Evolutionary conservation across 2,797 vertebrate species (phyloP), one percentile per base, ranked within the genome.

Genomic region (Gouania willdenowi): DNA sequence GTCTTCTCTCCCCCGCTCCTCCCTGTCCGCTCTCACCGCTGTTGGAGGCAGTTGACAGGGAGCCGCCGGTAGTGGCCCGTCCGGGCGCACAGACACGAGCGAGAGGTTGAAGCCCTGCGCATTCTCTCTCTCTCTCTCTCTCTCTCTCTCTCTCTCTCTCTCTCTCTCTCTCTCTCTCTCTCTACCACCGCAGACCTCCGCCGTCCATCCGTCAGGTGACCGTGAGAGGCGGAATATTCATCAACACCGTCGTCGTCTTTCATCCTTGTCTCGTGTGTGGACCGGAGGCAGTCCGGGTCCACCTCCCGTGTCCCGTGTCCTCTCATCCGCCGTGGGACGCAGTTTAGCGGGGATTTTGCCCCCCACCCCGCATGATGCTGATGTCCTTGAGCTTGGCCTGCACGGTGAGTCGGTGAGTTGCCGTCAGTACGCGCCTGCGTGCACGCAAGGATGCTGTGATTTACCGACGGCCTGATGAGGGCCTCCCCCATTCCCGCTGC

Each of bases 311-410:
- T 23, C 25, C 44, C 12, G 66, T 32, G 6, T 59, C 53, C 70
- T 68, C 68, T 71, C 70, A 69, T 77, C 59, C 49, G 56, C 67
- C 56, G 5, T 38, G 74, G 75, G 69, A 76, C 71, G 62, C 81
- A 80, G 75, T 77, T 83, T 83, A 80, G 34, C 64, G 42, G 76
- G 64, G 79, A 85, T 75, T 81, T 65, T 75, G 73, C 68, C 55
- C 72, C 60, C 68, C 62, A 69, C 59, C 74, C 70, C 60, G 70
- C 76, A 74, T 80, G 81, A 84, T 86, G 86, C 72, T 71, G 75
- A 72, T 90, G 81, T 83, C 89, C 89, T 90, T 90, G 89, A 89
- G 84, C 85, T 89, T 83, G 89, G 89, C 89, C 89, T 89, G 83
- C 65, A 78, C 71, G 85, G 87, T 90, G 83, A 89, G 86, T 89